Base-by-base conservation (phyloP, 2,113 vertebrate genomes). In the Tachysurus vachellii region DNA sequence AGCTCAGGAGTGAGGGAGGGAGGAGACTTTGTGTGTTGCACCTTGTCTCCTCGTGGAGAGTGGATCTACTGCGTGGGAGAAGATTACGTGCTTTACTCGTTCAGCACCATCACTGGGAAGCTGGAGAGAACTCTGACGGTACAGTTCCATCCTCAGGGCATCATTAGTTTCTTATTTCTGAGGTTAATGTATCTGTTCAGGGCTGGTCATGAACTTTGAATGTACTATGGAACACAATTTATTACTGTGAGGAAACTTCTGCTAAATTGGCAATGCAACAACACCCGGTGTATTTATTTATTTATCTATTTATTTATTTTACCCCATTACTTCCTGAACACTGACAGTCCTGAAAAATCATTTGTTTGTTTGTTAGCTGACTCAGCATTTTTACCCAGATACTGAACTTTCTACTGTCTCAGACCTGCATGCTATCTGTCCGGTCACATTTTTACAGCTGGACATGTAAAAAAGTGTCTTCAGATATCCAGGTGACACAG, bases 61-160 rank as follows among this genome's bases (percentile, higher is more conserved):
- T 99, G 98, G 98, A 99, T 99, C 94, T 99, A 99, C 95, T 99
- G 98, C 66, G 98, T 99, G 84, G 98, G 98, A 26, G 98, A 99
- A 90, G 98, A 99, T 93, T 98, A 98, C 91, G 96, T 99, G 95
- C 96, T 99, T 3, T 99, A 99, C 91, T 99, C 97, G 90, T 99
- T 99, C 91, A 99, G 98, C 93, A 98, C 97, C 1, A 97, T 99
- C 90, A 99, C 98, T 0, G 98, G 98, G 93, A 99, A 99, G 86
- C 97, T 99, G 95, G 98, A 99, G 95, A 96, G 97, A 95, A 99
- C 97, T 4, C 93, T 99, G 92, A 99, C 97, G 31, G 98, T 99
- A 94, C 91, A 95, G 16, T 62, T 79, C 26, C 94, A 14, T 62
- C 86, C 84, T 82, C 85, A 5, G 57, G 53, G 57, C 81, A 56